Evolutionary conservation across 2,113 vertebrate genomes (phyloP).

Genomic region (Macquaria australasica): DNA sequence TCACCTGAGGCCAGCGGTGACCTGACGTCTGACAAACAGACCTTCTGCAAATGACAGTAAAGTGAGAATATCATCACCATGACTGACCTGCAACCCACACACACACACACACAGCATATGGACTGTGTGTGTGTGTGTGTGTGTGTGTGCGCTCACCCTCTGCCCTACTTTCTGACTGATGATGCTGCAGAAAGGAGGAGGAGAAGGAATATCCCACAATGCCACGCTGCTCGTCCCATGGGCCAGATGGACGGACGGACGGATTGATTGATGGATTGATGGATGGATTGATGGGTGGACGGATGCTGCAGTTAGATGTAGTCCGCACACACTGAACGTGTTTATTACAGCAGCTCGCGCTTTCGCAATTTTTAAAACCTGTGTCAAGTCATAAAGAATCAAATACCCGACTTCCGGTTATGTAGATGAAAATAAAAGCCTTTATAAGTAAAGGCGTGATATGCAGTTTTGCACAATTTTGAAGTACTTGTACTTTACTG

Average conservation of each 20-base stretch:
- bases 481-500: too few species aligned
- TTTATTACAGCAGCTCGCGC: conserved; percentile 30
- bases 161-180: conserved; percentile 79
- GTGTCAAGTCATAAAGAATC: background rate
- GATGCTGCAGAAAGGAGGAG: conserved; percentile 76
- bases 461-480: too few species aligned
- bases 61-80: background rate
- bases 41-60: background rate
- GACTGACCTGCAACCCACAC: background rate
- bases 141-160: conserved; percentile 57
- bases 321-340: background rate
- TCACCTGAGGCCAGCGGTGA: conserved; percentile 12
- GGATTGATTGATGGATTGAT: conserved; percentile 17
- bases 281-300: conserved; percentile 20
- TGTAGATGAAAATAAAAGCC: conserved; percentile 31
- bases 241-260: conserved; percentile 36
- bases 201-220: conserved; percentile 76
- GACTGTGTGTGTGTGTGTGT: conserved; percentile 5
- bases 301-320: conserved; percentile 22
- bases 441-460: background rate
- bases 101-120: conserved; percentile 24
- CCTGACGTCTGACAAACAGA: conserved; percentile 13
- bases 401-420: conserved; percentile 27
- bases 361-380: conserved; percentile 40
- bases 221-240: conserved; percentile 54